Evolutionary conservation across 2,888 invertebrate genomes (phyloP), one percentile per base, ranked within the genome.

Genomic region (Heliconius aoede): DNA sequence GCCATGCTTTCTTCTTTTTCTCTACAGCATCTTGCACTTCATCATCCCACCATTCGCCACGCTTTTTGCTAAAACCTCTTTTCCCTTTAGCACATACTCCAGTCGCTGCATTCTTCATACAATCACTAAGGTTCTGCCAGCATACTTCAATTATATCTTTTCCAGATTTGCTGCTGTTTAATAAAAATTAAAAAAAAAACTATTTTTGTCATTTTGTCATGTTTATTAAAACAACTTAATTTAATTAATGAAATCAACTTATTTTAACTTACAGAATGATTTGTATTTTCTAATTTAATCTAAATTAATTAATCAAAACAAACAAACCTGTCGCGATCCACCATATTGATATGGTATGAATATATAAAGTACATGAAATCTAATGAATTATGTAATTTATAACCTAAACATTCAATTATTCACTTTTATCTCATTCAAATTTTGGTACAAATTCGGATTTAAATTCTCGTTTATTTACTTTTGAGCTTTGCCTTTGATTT

Each of bases 221-320:
- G 3, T 8, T 46, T 46, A 21, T 21, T 46, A 46, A 46, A 18
- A 46, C 21, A 7, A 21, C 46, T 46, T 46, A 46, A n/a, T n/a
- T n/a, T n/a, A 18, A 46, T 11, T 36, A 11, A 36, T 36, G 36
- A 36, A 36, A 60, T 11, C 15, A 15, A 15, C 15, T 60, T 2
- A 28, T 26, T 60, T 60, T 15, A 24, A 60, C 15, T 60, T 60
- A 24, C 15, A 15, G 24, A 26, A n/a, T 11, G 8, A n/a, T 55
- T 60, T 15, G 24, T 26, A 36, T 32, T 64, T 64, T 64, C 30
- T 62, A n/a, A n/a, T n/a, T n/a, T n/a, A n/a, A n/a, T n/a, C n/a
- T n/a, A 76, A 76, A 76, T 73, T 76, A 73, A 76, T 78, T 78
- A 73, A 32, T 69, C 69, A n/a, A 68, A 64, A 69, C 55, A 73